Evolutionary conservation across 1,140 invertebrate genomes (phyloP).

Genomic region (Tetragnatha versicolor): DNA sequence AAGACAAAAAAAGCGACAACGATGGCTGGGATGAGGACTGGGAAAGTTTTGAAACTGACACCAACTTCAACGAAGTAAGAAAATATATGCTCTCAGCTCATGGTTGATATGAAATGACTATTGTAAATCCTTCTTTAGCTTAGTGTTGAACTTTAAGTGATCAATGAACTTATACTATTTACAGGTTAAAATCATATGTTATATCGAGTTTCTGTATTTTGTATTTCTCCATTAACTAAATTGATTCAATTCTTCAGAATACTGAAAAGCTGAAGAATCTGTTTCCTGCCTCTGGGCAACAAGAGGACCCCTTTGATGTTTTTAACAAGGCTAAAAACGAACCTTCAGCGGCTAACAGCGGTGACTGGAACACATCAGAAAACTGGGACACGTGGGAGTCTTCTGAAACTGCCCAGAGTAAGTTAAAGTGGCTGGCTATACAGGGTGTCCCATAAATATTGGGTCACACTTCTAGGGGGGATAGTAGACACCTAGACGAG

Average conservation of each 20-base stretch:
- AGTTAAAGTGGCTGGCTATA: no score
- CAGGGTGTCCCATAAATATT: no score
- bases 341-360: not conserved
- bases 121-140: no score
- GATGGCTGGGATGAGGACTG: conserved; percentile 34
- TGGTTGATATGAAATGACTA: no score
- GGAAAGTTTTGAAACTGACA: conserved; percentile 38
- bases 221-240: no score
- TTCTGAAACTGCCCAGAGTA: conserved; percentile 3
- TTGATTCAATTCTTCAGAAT: no score
- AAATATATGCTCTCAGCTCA: not conserved
- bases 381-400: conserved; percentile 38
- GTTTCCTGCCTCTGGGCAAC: conserved; percentile 6
- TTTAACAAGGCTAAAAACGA: conserved; percentile 5
- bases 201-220: no score
- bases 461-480: no score
- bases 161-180: no score
- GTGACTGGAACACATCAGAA: conserved; percentile 21
- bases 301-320: conserved; percentile 24
- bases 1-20: not conserved
- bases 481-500: no score
- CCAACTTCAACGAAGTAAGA: conserved; percentile 9
- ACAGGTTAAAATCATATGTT: no score
- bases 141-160: no score
- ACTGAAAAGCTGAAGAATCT: conserved; percentile 19